phyloP scores from a whole-genome alignment of 23 tunicate species.

The Clavelina lepadiformis region DNA sequence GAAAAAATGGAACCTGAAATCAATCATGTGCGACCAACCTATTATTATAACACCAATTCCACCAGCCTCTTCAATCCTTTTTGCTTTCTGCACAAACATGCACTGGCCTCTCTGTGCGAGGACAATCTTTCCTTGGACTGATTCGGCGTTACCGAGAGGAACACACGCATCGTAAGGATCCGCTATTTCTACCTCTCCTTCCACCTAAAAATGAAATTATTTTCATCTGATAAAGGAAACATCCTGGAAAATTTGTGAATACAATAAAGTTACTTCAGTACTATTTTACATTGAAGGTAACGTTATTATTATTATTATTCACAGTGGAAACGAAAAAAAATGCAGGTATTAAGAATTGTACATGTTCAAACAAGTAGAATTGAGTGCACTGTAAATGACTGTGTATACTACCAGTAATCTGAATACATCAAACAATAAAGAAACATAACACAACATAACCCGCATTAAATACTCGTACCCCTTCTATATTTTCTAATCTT shows the following conservation, averaged over 20 bases:
- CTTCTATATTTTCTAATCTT: not conserved
- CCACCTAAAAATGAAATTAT: slow-evolving; percentile 28
- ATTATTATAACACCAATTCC: slow-evolving; percentile 68
- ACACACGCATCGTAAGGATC: slow-evolving; percentile 69
- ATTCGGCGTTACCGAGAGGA: slow-evolving; percentile 30
- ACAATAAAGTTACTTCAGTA: too few relatives aligned
- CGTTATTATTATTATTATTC: too few relatives aligned
- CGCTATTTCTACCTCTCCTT: slow-evolving; percentile 35
- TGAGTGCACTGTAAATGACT: not conserved
- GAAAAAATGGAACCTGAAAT: slow-evolving; percentile 5
- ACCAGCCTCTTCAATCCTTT: slow-evolving; percentile 64
- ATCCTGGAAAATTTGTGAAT: too few relatives aligned
- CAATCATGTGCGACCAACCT: slow-evolving; percentile 29
- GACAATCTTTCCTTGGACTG: slow-evolving; percentile 67
- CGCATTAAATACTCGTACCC: not conserved
- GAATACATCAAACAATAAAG: too few relatives aligned
- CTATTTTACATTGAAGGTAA: too few relatives aligned
- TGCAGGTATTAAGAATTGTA: not conserved
- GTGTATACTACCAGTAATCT: too few relatives aligned
- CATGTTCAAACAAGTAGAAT: not conserved
- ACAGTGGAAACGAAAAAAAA: too few relatives aligned
- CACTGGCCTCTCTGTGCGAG: slow-evolving; percentile 73
- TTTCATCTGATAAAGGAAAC: too few relatives aligned
- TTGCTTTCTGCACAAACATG: slow-evolving; percentile 83
- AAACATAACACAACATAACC: too few relatives aligned